Percentiles rank a stretch among this genome's conserved stretches.
Conservation (phyloP, 1,140 invertebrate genomes). For the Bombus pascuorum region DNA sequence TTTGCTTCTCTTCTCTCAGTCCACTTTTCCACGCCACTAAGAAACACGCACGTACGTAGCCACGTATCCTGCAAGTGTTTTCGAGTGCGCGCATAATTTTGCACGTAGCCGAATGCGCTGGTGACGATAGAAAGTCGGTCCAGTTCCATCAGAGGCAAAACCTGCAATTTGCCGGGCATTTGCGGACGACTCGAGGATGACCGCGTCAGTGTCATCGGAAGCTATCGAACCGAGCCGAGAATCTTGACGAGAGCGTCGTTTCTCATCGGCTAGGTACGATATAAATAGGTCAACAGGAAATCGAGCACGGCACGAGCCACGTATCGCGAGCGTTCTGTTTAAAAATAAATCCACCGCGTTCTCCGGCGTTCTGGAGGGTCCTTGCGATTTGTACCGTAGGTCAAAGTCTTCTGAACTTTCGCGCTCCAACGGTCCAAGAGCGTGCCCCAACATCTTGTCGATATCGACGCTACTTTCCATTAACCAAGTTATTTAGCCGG, state of each 20-base stretch:
- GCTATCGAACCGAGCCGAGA: slow-evolving; percentile 48
- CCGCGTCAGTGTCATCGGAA: slow-evolving; percentile 12
- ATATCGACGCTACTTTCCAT: no score
- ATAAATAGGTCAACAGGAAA: slow-evolving; percentile 78
- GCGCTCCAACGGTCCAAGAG: no score
- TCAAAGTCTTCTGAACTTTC: slow-evolving; percentile 36
- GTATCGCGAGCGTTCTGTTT: slow-evolving; percentile 55
- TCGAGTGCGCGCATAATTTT: no score
- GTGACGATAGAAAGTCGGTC: slow-evolving; percentile 2
- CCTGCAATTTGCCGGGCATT: slow-evolving; percentile 36
- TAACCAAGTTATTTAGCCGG: neutral
- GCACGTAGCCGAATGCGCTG: no score
- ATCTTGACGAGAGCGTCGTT: slow-evolving; percentile 67
- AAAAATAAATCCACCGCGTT: slow-evolving; percentile 57
- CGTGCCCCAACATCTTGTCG: neutral
- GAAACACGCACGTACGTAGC: neutral
- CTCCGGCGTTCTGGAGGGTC: slow-evolving; percentile 10
- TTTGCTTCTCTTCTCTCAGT: neutral
- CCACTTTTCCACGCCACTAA: neutral
- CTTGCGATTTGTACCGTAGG: slow-evolving; percentile 48
- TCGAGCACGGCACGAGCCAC: slow-evolving; percentile 53
- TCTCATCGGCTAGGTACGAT: slow-evolving; percentile 53
- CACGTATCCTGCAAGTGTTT: neutral
- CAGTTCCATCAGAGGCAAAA: neutral
- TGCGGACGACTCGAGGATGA: neutral